Evolutionary conservation across 2,888 invertebrate genomes (phyloP), one percentile per base, ranked within the genome.

Genomic region (Mystacides longicornis): DNA sequence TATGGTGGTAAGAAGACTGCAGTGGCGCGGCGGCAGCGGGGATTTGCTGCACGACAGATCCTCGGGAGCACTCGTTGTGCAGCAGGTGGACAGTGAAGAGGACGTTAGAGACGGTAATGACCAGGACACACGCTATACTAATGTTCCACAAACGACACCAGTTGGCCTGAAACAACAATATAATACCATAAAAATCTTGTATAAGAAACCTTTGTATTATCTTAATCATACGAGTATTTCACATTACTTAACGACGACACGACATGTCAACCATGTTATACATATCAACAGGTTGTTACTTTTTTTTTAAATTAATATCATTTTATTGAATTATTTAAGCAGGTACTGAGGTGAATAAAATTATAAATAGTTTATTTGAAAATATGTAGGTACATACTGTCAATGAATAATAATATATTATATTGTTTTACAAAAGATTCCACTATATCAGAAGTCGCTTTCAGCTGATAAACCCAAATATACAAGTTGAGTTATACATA

Each of bases 121-220:
- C 77, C 52, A 86, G 67, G 33, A 86, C 81, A 63, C 81, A 79
- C 56, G 82, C 69, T 60, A 85, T 75, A 65, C 85, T 82, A 64
- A 86, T 69, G 69, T 83, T 85, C 85, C 86, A 85, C 67, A 82
- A 78, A 63, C 83, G 82, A 65, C 85, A 73, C 74, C 75, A 75
- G 27, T 71, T 69, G 71, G 73, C 74, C 77, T 77, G 68, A 27
- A 59, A 60, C 14, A 23, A 27, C 27, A 23, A 46, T 20, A 50
- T 14, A 37, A 37, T 27, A n/a, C n/a, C n/a, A n/a, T n/a, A n/a
- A n/a, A n/a, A n/a, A n/a, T n/a, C n/a, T n/a, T n/a, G n/a, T n/a
- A n/a, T n/a, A n/a, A n/a, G n/a, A n/a, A n/a, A n/a, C n/a, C n/a
- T n/a, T n/a, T n/a, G n/a, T n/a, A n/a, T n/a, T n/a, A n/a, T n/a